Conservation (phyloP, 2,113 vertebrate genomes). For the Stictonetta naevosa region DNA sequence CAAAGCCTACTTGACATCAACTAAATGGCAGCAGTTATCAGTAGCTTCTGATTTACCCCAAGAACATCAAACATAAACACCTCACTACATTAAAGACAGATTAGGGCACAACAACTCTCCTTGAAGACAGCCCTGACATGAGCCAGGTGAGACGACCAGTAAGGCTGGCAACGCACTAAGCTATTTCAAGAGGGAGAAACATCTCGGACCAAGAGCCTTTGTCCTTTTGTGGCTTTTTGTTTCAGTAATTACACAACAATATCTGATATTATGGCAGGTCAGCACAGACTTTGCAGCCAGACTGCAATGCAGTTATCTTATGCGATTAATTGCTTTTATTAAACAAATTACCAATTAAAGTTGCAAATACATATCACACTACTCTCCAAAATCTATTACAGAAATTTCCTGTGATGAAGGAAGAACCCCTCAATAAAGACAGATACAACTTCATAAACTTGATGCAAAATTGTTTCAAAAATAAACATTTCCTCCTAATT, state of each 20-base stretch:
- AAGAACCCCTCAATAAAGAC: neutral
- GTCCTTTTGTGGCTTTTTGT: neutral
- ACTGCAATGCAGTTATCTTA: neutral
- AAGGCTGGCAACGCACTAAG: neutral
- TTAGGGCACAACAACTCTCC: neutral
- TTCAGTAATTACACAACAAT: neutral
- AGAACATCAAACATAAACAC: neutral
- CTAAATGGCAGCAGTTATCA: neutral
- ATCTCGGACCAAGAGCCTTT: neutral
- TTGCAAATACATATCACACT: neutral
- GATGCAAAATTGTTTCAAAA: neutral
- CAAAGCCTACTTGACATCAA: neutral
- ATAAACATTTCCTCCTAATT: neutral
- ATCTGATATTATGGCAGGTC: fast-evolving
- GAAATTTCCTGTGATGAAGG: neutral
- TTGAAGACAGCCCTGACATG: neutral
- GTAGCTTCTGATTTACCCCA: neutral
- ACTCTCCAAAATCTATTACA: neutral
- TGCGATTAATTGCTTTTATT: neutral
- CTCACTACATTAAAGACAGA: neutral
- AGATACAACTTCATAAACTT: neutral
- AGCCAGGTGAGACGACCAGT: neutral
- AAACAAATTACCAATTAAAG: neutral
- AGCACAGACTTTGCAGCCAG: neutral
- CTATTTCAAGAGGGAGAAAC: neutral